phyloP scores from a whole-genome alignment of 37 sponge, comb jelly and placozoan genomes.

The Ianthella basta region DNA sequence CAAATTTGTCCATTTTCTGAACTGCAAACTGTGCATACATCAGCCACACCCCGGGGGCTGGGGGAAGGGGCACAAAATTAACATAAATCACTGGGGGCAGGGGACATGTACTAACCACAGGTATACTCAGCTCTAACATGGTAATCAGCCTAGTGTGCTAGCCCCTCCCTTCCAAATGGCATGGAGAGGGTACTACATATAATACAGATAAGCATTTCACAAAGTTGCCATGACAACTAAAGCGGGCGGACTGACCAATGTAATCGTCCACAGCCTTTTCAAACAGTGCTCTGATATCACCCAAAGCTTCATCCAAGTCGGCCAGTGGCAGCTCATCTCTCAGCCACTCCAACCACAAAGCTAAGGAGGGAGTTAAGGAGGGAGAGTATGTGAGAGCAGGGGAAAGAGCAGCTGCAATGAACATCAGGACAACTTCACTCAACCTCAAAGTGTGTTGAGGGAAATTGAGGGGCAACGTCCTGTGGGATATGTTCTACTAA shows the following conservation, averaged over 20 bases:
- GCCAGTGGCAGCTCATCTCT: slow-evolving; percentile 61
- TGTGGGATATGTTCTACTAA: too few species aligned
- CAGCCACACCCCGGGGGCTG: slow-evolving; percentile 75
- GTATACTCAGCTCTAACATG: neutral
- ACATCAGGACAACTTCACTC: too few species aligned
- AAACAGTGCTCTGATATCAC: slow-evolving; percentile 62
- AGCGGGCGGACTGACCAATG: slow-evolving; percentile 69
- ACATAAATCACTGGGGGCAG: neutral
- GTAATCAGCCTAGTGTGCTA: neutral
- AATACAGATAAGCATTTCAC: too few species aligned
- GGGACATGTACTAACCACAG: too few species aligned
- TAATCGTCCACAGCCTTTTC: slow-evolving; percentile 69
- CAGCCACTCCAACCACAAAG: slow-evolving; percentile 72
- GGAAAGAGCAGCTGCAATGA: neutral
- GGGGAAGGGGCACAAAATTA: neutral
- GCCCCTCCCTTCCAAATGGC: neutral
- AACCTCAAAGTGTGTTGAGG: too few species aligned
- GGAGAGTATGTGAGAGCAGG: neutral
- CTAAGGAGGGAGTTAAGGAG: slow-evolving; percentile 27
- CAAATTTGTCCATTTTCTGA: slow-evolving; percentile 56
- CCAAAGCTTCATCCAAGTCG: slow-evolving; percentile 33
- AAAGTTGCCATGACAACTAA: too few species aligned
- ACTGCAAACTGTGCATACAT: slow-evolving; percentile 68
- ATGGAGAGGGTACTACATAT: too few species aligned
- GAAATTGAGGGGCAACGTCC: too few species aligned